Percentiles rank a stretch among this genome's conserved stretches.
Conservation (phyloP, 2,888 invertebrate species). For the Cyclophora albipunctata region DNA sequence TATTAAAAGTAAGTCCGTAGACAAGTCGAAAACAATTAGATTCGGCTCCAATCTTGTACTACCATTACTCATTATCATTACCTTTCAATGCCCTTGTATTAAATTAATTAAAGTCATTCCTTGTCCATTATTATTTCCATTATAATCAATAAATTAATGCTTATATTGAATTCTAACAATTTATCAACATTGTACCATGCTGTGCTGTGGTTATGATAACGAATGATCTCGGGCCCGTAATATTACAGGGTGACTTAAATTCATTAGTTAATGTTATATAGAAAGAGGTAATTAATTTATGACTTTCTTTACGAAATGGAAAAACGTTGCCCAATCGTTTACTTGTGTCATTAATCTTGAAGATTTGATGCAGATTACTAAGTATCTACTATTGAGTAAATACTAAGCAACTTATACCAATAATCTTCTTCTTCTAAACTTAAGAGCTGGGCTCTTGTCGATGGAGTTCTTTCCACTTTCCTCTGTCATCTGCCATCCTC, state of each 20-base stretch:
- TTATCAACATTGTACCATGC: constrained; percentile 49
- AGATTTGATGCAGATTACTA: too few relatives aligned
- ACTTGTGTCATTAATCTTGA: neutral
- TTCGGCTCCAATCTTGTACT: neutral
- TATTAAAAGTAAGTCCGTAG: too few relatives aligned
- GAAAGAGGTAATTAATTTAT: neutral
- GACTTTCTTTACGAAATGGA: too few relatives aligned
- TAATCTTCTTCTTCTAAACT: too few relatives aligned
- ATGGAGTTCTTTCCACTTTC: too few relatives aligned
- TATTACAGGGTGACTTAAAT: constrained; percentile 47
- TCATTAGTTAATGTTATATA: constrained; percentile 29
- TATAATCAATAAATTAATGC: constrained; percentile 28
- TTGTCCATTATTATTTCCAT: constrained; percentile 18
- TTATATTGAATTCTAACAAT: constrained; percentile 34
- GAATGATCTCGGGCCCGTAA: constrained; percentile 37
- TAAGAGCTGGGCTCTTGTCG: too few relatives aligned
- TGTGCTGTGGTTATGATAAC: constrained; percentile 42
- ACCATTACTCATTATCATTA: constrained; percentile 16
- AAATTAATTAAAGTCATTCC: constrained; percentile 20
- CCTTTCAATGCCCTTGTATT: constrained; percentile 18
- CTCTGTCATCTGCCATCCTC: too few relatives aligned
- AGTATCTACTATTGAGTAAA: too few relatives aligned
- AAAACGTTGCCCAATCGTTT: too few relatives aligned
- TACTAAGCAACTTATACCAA: too few relatives aligned
- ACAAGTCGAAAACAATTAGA: too few relatives aligned